Conservation (phyloP, 2,797 vertebrate species). For the Valencia hispanica region DNA sequence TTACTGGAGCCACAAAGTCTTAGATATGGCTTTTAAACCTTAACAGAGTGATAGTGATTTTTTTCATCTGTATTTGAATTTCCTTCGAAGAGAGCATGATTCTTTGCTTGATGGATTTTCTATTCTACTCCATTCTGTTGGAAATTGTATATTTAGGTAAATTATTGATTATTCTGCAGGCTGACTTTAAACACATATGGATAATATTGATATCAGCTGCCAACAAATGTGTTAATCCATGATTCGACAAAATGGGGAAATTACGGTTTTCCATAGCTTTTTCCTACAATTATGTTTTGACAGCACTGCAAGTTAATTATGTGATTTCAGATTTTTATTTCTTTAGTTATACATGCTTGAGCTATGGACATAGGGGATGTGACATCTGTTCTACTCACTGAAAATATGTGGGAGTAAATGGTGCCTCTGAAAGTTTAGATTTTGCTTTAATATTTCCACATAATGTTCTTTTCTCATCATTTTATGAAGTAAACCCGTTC, state of each 20-base stretch:
- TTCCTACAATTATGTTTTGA: not conserved
- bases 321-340: too few relatives aligned
- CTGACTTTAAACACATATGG: too few relatives aligned
- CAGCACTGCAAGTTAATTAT: too few relatives aligned
- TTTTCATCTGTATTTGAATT: not conserved
- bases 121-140: not conserved
- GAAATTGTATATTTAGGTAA: not conserved
- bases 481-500: too few relatives aligned
- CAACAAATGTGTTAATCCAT: not conserved
- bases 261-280: not conserved
- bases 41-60: not conserved
- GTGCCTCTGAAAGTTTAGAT: too few relatives aligned
- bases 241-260: not conserved
- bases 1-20: not conserved
- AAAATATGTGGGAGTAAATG: too few relatives aligned
- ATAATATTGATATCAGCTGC: not conserved
- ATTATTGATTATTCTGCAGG: not conserved
- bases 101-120: not conserved
- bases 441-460: too few relatives aligned
- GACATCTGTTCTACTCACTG: too few relatives aligned
- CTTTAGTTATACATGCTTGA: too few relatives aligned
- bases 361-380: too few relatives aligned
- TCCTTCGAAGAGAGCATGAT: not conserved
- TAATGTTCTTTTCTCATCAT: too few relatives aligned
- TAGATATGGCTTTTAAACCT: not conserved